Conservation (phyloP, 2,113 vertebrate species). For the Callipepla squamata region DNA sequence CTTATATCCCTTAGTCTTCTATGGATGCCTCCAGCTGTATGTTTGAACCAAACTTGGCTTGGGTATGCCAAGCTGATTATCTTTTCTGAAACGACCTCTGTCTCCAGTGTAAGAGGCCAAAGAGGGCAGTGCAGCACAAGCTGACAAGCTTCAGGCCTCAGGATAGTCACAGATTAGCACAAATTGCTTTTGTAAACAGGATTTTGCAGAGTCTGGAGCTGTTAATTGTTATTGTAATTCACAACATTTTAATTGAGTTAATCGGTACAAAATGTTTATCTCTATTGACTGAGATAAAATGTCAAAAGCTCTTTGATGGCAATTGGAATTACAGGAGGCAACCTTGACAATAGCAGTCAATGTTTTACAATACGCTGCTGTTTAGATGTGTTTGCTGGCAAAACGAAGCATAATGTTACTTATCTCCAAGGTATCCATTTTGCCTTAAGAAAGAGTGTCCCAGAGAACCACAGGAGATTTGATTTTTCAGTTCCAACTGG, state of each 20-base stretch:
- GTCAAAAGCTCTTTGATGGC: constrained; percentile 55
- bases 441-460: not conserved
- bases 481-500: not conserved
- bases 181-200: constrained; percentile 30
- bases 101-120: constrained; percentile 43
- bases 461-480: not conserved
- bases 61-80: not conserved
- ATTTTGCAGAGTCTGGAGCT: constrained; percentile 7
- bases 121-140: constrained; percentile 64
- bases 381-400: constrained; percentile 15
- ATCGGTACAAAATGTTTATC: constrained; percentile 35
- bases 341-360: constrained; percentile 24
- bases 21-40: not conserved
- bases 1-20: not conserved
- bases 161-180: constrained; percentile 16
- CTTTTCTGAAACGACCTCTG: not conserved
- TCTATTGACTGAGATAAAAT: constrained; percentile 33
- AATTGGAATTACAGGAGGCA: constrained; percentile 33
- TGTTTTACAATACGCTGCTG: constrained; percentile 1
- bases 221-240: constrained; percentile 25
- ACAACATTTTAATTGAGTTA: constrained; percentile 45
- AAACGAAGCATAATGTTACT: constrained; percentile 2
- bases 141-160: not conserved
- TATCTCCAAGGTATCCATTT: constrained; percentile 13
- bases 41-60: not conserved